Percentiles rank a stretch among this genome's conserved stretches.
These are phyloP conservation scores for Brotula barbata DNA, from an alignment of 2,797 vertebrate species.

Conservation along the genomic window DNA sequence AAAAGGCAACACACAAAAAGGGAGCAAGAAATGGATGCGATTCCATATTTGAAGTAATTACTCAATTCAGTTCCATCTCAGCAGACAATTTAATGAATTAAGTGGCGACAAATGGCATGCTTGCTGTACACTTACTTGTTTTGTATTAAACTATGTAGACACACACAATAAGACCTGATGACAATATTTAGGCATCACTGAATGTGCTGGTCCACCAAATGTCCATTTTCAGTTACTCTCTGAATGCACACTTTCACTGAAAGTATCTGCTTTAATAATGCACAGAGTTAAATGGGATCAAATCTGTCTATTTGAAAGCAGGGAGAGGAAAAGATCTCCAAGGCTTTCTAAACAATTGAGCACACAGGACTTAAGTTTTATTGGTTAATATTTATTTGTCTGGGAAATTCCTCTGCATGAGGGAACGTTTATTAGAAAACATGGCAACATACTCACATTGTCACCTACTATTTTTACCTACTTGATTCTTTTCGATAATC, in stretches of 20 bases:
- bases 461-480: no score
- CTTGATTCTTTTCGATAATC: no score
- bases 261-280: no score
- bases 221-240: conserved; percentile 26
- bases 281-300: conserved; percentile 57
- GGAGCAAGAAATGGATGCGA: background rate
- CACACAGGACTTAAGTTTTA: conserved; percentile 21
- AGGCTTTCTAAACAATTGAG: conserved; percentile 13
- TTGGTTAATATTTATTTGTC: conserved; percentile 16
- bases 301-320: conserved; percentile 39
- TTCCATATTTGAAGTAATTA: no score
- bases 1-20: conserved; percentile 8
- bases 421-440: background rate
- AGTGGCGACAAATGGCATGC: no score
- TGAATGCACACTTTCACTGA: conserved; percentile 14
- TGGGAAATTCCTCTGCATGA: conserved; percentile 3
- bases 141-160: background rate
- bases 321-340: conserved; percentile 54
- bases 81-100: background rate
- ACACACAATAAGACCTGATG: background rate
- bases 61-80: no score
- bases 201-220: background rate
- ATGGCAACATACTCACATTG: background rate
- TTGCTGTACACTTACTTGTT: no score
- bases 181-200: background rate